phyloP scores from a whole-genome alignment of 53 echinoderm and acorn worm species.

The Arbacia lixula region DNA sequence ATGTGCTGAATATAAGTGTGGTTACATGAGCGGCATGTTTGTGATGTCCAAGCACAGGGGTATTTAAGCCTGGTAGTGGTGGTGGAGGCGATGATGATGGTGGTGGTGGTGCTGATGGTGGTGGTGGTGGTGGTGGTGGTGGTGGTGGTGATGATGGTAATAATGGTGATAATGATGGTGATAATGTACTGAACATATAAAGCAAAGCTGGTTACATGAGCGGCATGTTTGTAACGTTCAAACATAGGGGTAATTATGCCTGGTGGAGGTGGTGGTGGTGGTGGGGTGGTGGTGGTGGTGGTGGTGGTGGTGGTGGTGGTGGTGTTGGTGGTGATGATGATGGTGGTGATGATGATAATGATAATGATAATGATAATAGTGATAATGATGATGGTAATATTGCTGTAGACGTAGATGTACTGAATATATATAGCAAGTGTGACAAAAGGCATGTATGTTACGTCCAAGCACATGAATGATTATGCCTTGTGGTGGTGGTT shows the following conservation, averaged over 20 bases:
- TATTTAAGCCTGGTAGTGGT: neutral
- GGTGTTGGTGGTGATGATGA: neutral
- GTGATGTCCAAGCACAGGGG: constrained; percentile 31
- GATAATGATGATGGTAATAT: too few species aligned
- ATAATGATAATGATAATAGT: too few species aligned
- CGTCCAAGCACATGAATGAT: constrained; percentile 22
- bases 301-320: too few species aligned
- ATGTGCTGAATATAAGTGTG: too few species aligned
- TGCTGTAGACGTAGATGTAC: too few species aligned
- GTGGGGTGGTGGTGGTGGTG: too few species aligned
- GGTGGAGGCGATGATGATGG: neutral
- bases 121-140: neutral
- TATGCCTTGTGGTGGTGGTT: neutral
- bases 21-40: constrained; percentile 43
- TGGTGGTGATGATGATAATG: too few species aligned
- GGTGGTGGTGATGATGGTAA: neutral
- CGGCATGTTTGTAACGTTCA: too few species aligned
- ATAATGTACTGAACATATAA: too few species aligned
- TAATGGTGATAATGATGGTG: neutral
- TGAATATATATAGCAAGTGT: neutral
- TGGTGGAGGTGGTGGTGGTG: neutral
- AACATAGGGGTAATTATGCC: too few species aligned
- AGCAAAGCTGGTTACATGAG: too few species aligned
- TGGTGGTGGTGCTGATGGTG: neutral
- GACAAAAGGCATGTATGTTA: constrained; percentile 38